Evolutionary conservation across 2,113 vertebrate genomes (phyloP).

Genomic region (Notarius lentiginosus): DNA sequence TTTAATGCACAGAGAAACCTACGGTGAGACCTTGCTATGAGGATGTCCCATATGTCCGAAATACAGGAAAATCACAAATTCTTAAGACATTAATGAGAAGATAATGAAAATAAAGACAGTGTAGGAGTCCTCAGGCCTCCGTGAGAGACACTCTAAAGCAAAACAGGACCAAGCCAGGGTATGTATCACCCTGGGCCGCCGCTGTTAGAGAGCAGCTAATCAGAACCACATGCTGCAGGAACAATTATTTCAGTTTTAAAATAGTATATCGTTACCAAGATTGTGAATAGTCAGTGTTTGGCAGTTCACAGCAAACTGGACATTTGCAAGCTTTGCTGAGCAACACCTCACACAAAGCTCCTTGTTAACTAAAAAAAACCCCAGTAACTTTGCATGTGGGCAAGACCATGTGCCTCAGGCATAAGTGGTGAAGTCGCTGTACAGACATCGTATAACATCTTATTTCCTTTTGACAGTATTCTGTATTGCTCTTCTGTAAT

Average conservation of each 20-base stretch:
- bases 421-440: conserved; percentile 1
- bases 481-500: conserved; percentile 19
- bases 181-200: not conserved
- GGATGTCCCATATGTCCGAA: not conserved
- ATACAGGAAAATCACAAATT: conserved; percentile 23
- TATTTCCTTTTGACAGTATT: conserved; percentile 29
- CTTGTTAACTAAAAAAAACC: not conserved
- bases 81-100: conserved; percentile 34
- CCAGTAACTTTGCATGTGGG: not conserved
- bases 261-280: conserved; percentile 55
- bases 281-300: conserved; percentile 58
- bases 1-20: not conserved
- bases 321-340: conserved; percentile 54
- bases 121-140: conserved; percentile 10
- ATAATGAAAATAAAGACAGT: conserved; percentile 37
- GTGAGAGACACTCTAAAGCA: conserved; percentile 40
- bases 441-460: not conserved
- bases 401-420: not conserved
- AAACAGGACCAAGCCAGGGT: conserved; percentile 44
- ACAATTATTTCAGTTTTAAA: conserved; percentile 66
- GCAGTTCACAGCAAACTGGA: conserved; percentile 48
- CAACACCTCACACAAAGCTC: conserved; percentile 35
- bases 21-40: not conserved
- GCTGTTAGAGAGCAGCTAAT: conserved; percentile 41
- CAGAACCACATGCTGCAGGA: conserved; percentile 58